phyloP scores from a whole-genome alignment of 2,888 invertebrate genomes.

The Pseudanteris insignis region DNA sequence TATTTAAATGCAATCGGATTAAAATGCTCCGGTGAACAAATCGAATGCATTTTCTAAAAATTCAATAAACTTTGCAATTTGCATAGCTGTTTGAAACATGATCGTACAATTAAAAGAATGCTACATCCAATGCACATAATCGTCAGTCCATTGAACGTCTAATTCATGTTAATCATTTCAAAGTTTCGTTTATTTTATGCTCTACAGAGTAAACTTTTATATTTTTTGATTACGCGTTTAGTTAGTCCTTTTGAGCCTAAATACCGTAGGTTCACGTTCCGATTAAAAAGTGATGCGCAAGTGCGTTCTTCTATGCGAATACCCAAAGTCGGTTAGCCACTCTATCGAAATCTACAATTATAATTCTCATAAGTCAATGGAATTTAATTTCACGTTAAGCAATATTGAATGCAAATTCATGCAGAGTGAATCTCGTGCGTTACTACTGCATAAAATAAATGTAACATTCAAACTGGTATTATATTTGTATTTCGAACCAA shows the following conservation, averaged over 20 bases:
- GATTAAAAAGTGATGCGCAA: too few species aligned
- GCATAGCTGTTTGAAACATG: not conserved
- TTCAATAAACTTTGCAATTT: not conserved
- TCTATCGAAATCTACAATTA: constrained; percentile 15
- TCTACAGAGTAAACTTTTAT: constrained; percentile 4
- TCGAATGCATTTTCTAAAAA: too few species aligned
- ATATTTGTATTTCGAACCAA: constrained; percentile 16
- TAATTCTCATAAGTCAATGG: constrained; percentile 21
- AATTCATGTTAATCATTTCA: constrained; percentile 5
- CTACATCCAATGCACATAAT: constrained; percentile 7
- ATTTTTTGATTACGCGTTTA: too few species aligned
- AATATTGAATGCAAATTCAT: constrained; percentile 20
- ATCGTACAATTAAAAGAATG: constrained; percentile 1
- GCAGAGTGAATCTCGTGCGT: constrained; percentile 17
- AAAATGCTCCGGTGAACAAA: too few species aligned
- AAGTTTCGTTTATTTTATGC: constrained; percentile 15
- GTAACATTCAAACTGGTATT: constrained; percentile 15
- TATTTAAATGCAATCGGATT: too few species aligned
- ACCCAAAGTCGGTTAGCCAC: not conserved
- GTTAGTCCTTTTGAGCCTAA: too few species aligned
- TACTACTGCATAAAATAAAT: constrained; percentile 8
- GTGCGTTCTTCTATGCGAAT: too few species aligned
- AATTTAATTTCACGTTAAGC: constrained; percentile 21
- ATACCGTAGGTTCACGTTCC: too few species aligned
- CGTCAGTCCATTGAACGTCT: constrained; percentile 7